These are phyloP conservation scores for Tringa solitaria DNA, from an alignment of 2,113 vertebrate species.

Conservation along the genomic window DNA sequence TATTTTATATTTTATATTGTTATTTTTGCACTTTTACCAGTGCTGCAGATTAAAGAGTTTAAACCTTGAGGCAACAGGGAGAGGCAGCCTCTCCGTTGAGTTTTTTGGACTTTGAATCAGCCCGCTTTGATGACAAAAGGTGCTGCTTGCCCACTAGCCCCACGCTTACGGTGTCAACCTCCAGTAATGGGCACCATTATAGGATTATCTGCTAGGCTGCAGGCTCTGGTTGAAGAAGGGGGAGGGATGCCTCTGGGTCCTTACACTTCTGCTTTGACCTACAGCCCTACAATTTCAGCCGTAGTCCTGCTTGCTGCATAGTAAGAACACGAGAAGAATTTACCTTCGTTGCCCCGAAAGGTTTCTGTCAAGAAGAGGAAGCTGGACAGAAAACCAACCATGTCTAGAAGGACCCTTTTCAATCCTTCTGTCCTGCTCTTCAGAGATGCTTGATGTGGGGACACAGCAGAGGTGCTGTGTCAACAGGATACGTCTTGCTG, in stretches of 20 bases:
- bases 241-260: not conserved
- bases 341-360: not conserved
- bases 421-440: not conserved
- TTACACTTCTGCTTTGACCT: not conserved
- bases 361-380: not conserved
- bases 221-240: not conserved
- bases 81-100: not conserved
- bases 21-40: not conserved
- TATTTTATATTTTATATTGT: accelerated
- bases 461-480: not conserved
- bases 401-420: not conserved
- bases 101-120: not conserved
- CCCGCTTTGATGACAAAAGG: not conserved
- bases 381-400: not conserved
- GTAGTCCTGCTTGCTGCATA: not conserved
- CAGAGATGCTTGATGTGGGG: not conserved
- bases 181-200: accelerated
- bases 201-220: not conserved
- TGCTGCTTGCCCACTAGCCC: not conserved
- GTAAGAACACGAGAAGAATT: not conserved
- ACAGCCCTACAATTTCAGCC: not conserved
- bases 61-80: not conserved
- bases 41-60: not conserved
- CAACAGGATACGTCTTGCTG: not conserved
- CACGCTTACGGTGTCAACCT: not conserved